Evolutionary conservation across 2,888 invertebrate genomes (phyloP).

Genomic region (Cataglyphis livida): DNA sequence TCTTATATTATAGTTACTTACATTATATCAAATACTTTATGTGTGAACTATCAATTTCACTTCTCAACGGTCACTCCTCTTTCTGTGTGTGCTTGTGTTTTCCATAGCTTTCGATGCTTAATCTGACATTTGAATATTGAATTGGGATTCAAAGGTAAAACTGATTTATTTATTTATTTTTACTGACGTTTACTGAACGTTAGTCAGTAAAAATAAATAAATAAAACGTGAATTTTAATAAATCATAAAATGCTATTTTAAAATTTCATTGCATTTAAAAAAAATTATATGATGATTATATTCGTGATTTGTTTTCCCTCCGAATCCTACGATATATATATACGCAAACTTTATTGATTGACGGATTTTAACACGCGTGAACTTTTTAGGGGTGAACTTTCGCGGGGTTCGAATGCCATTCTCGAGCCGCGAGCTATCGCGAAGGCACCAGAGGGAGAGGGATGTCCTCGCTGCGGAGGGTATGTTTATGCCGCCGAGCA

Average conservation of each 20-base stretch:
- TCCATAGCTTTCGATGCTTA: conserved; percentile 10
- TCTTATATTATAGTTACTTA: not conserved
- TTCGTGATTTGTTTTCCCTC: not conserved
- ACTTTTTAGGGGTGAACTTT: conserved; percentile 76
- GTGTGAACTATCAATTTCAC: conserved; percentile 28
- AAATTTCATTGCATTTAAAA: not conserved
- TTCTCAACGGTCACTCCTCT: not conserved
- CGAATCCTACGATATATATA: not conserved
- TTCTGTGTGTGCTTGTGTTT: conserved; percentile 1
- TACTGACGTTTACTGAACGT: no score
- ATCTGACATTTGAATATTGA: not conserved
- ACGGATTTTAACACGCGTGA: conserved; percentile 45
- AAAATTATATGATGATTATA: not conserved
- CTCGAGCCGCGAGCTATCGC: conserved; percentile 91
- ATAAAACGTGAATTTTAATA: not conserved
- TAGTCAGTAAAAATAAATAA: not conserved
- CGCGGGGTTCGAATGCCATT: conserved; percentile 86
- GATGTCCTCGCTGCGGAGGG: conserved; percentile 95
- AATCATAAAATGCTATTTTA: not conserved
- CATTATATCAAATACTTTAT: not conserved
- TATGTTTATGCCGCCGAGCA: conserved; percentile 96
- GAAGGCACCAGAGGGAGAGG: conserved; percentile 94
- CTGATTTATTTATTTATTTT: no score
- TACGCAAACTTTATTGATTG: not conserved
- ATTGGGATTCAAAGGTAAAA: not conserved